These are phyloP conservation scores for Aphrophora alni DNA, from an alignment of 2,888 invertebrate species.

Conservation along the genomic window DNA sequence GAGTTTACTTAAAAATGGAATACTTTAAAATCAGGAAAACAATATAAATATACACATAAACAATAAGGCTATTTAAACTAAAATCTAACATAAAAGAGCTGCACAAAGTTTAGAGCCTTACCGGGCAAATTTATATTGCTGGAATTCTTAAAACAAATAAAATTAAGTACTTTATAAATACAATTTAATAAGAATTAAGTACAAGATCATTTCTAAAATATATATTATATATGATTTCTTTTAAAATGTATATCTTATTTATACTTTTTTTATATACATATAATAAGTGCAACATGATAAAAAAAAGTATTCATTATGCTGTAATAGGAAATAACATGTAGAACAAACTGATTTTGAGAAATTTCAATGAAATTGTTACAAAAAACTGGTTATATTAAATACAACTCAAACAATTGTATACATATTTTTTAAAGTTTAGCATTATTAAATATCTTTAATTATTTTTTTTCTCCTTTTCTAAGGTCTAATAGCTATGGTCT, in stretches of 20 bases:
- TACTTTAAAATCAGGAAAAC: not conserved
- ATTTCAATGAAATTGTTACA: too few species aligned
- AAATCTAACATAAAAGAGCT: not conserved
- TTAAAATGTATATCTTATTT: not conserved
- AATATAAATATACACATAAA: not conserved
- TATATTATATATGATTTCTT: not conserved
- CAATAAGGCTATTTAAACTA: not conserved
- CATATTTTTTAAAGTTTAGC: too few species aligned
- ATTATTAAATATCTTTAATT: too few species aligned
- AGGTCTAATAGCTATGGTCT: too few species aligned
- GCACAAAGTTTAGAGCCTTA: not conserved
- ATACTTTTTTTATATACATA: not conserved
- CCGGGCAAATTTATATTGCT: not conserved
- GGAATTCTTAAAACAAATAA: not conserved
- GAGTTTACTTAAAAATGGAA: too few species aligned
- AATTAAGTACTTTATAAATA: slow-evolving; percentile 6
- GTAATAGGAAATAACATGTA: too few species aligned
- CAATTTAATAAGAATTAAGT: not conserved
- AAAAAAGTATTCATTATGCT: too few species aligned
- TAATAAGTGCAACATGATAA: not conserved
- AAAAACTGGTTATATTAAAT: too few species aligned
- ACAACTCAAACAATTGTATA: too few species aligned
- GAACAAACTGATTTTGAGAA: too few species aligned
- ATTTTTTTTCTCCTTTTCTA: too few species aligned
- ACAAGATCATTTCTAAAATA: not conserved